Conservation (phyloP, 2,113 vertebrate genomes). For the Notarius lentiginosus region DNA sequence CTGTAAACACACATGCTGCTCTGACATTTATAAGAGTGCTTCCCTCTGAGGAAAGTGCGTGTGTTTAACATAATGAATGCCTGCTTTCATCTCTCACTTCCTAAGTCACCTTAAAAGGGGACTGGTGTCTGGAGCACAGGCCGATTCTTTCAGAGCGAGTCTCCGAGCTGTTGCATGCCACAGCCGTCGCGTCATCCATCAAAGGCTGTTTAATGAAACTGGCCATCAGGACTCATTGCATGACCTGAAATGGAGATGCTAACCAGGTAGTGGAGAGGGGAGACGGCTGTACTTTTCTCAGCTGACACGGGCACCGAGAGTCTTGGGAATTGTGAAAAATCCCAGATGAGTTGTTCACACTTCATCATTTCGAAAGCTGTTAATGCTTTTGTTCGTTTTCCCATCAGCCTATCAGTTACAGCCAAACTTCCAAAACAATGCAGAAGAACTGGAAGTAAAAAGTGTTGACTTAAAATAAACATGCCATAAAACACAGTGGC, state of each 20-base stretch:
- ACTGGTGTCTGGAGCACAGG: constrained; percentile 36
- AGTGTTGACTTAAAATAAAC: constrained; percentile 10
- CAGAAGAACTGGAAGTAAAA: background rate
- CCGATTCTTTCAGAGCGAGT: background rate
- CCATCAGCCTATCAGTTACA: constrained; percentile 1
- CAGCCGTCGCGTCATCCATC: constrained; percentile 36
- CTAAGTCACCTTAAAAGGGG: constrained; percentile 57
- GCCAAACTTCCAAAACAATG: background rate
- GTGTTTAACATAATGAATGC: constrained; percentile 55
- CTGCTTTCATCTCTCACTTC: constrained; percentile 54
- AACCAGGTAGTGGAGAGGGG: constrained; percentile 15
- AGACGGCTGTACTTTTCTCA: background rate
- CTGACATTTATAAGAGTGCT: constrained; percentile 46
- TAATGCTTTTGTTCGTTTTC: background rate
- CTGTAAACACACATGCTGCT: constrained; percentile 42
- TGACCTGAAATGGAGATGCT: constrained; percentile 46
- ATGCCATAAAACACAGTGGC: constrained; percentile 17
- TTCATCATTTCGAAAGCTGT: background rate
- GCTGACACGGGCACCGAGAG: background rate
- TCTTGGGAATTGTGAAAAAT: constrained; percentile 10
- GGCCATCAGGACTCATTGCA: constrained; percentile 29
- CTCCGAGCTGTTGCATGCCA: constrained; percentile 29
- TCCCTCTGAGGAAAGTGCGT: constrained; percentile 32
- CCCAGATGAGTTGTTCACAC: background rate
- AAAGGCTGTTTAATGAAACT: constrained; percentile 46